Base-by-base conservation (phyloP, 2,888 invertebrate species). In the Scaptomyza reducta region DNA sequence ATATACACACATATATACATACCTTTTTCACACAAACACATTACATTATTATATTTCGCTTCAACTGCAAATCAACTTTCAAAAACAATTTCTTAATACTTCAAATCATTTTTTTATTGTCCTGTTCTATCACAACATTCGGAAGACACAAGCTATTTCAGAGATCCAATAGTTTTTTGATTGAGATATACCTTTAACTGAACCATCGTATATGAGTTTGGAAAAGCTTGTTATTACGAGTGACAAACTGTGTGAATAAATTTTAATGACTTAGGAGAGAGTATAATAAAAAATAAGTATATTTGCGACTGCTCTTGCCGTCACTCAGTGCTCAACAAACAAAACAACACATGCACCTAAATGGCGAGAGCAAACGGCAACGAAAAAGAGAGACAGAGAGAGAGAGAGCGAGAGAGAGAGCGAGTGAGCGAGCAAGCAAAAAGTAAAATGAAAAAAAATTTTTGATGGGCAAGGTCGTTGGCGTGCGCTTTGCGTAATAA, bases 391-490 rank as follows among this genome's bases (percentile, higher is more conserved):
- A 49, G 53, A 38, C 49, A 51, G 63, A 27, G 65, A 64, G 69
- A 27, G 65, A 18, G 45, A 31, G 51, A 31, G 31, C 51, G 67
- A 63, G 68, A 31, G 65, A 72, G 61, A 31, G 54, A 53, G 59
- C n/a, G n/a, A n/a, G n/a, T n/a, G 22, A 22, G 5, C 22, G 22
- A 22, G 2, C 22, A 22, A 22, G 22, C 22, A 56, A 62, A 80
- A 73, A 85, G 80, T 75, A 82, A 87, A 82, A 84, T 83, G 79
- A 85, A 89, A 89, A 84, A 74, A 85, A 88, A 89, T 89, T 89
- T 89, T 89, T 88, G 89, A 89, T 89, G 89, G 89, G 89, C 89
- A 89, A 89, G 89, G 89, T 89, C 89, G 89, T 85, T 87, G 79
- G 84, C 82, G 79, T 81, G 72, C 77, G 89, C 74, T 84, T 70